A percentile compares a stretch with the other conserved stretches of the same genome.
Conservation (phyloP, 1,140 invertebrate genomes). For the Medauroidea extradentata region DNA sequence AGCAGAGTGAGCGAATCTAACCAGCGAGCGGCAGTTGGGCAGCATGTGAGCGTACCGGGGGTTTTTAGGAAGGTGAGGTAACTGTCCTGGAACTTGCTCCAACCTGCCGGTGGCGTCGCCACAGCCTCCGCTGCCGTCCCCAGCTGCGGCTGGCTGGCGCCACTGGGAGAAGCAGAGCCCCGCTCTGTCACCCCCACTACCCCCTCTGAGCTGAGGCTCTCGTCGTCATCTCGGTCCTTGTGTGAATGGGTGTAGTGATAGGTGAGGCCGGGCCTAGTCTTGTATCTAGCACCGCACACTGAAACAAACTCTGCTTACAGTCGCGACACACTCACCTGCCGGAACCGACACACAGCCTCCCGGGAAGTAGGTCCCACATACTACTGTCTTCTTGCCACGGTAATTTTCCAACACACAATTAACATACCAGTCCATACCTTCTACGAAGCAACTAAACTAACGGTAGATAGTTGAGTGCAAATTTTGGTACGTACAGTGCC, state of each 20-base stretch:
- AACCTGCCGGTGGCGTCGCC: constrained; percentile 20
- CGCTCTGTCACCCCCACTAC: constrained; percentile 1
- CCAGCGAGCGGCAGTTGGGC: neutral
- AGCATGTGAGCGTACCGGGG: constrained; percentile 39
- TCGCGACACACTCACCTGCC: too few species aligned
- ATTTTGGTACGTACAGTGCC: too few species aligned
- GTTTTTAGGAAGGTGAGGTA: constrained; percentile 64
- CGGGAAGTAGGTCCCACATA: too few species aligned
- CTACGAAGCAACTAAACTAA: too few species aligned
- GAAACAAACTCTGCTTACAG: constrained; percentile 47
- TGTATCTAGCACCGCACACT: constrained; percentile 96
- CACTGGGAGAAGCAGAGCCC: neutral
- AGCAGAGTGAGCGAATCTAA: too few species aligned
- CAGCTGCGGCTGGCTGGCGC: neutral
- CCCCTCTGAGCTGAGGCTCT: constrained; percentile 33
- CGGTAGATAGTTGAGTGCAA: too few species aligned
- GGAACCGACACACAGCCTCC: too few species aligned
- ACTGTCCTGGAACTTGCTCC: constrained; percentile 58
- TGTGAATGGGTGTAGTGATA: constrained; percentile 97
- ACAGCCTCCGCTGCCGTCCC: neutral
- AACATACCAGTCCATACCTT: too few species aligned
- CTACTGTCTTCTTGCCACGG: too few species aligned
- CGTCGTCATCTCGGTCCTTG: constrained; percentile 55
- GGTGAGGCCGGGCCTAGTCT: constrained; percentile 91
- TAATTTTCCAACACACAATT: too few species aligned